Conservation (phyloP, 64 coral and sea anemone species). For the Dendrophyllia cribrosa region DNA sequence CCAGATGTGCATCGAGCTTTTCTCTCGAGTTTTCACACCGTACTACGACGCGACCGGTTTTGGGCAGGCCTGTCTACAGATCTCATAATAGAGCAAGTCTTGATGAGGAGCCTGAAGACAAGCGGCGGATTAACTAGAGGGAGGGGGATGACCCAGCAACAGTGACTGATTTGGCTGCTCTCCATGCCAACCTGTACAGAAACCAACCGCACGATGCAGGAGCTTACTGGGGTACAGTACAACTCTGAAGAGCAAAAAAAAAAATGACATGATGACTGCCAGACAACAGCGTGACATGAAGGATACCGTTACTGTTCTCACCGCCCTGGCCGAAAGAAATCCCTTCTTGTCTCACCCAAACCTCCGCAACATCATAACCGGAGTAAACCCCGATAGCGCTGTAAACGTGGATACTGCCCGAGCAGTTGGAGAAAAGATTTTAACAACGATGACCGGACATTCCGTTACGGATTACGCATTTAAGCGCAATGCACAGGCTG, state of each 20-base stretch:
- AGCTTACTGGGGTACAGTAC: no score
- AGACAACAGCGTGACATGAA: slow-evolving; percentile 10
- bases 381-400: not conserved
- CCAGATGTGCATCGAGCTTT: no score
- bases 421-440: not conserved
- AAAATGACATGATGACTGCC: not conserved
- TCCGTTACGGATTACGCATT: not conserved
- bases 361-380: slow-evolving; percentile 32
- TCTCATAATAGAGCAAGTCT: not conserved
- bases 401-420: not conserved
- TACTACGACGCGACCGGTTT: no score
- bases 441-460: not conserved
- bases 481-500: not conserved
- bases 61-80: slow-evolving; percentile 10
- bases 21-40: no score
- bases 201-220: no score
- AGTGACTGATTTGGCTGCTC: no score
- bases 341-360: not conserved
- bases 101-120: no score
- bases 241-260: no score
- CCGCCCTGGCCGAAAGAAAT: not conserved
- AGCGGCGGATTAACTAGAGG: no score
- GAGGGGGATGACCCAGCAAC: no score
- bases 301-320: not conserved
- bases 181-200: no score